A percentile compares a stretch with the other conserved stretches of the same genome.
Conservation (phyloP, 2,797 vertebrate genomes). For the Fistularia commersonii region DNA sequence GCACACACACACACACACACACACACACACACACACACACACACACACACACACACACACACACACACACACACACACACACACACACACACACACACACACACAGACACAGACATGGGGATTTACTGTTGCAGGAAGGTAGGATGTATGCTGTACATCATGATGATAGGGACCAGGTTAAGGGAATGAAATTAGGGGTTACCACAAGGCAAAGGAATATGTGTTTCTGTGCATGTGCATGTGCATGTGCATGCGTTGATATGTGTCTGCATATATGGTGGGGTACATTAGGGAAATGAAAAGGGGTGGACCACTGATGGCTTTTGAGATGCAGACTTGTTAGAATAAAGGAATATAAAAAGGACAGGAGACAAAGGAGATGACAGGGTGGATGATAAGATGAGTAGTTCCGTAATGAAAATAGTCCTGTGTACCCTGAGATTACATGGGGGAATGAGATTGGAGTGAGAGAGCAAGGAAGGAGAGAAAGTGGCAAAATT, state of each 20-base stretch:
- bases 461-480: constrained; percentile 28
- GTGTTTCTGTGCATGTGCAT: constrained; percentile 24
- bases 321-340: constrained; percentile 75
- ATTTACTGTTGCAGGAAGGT: constrained; percentile 71
- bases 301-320: constrained; percentile 69
- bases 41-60: constrained; percentile 6
- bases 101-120: constrained; percentile 9
- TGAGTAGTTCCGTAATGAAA: constrained; percentile 65
- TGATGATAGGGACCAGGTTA: constrained; percentile 72
- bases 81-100: neutral
- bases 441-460: constrained; percentile 63
- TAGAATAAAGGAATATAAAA: constrained; percentile 73
- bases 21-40: neutral
- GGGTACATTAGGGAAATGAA: constrained; percentile 83
- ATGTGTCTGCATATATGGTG: constrained; percentile 32
- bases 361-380: constrained; percentile 57
- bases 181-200: constrained; percentile 74
- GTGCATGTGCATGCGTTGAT: constrained; percentile 1
- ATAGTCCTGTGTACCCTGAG: constrained; percentile 55
- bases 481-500: constrained; percentile 18
- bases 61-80: constrained; percentile 7
- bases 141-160: constrained; percentile 61
- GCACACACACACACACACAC: constrained; percentile 6
- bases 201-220: constrained; percentile 38
- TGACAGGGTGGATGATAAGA: constrained; percentile 66